These are phyloP conservation scores for Tetragonisca angustula DNA, from an alignment of 2,888 invertebrate species.

Conservation along the genomic window DNA sequence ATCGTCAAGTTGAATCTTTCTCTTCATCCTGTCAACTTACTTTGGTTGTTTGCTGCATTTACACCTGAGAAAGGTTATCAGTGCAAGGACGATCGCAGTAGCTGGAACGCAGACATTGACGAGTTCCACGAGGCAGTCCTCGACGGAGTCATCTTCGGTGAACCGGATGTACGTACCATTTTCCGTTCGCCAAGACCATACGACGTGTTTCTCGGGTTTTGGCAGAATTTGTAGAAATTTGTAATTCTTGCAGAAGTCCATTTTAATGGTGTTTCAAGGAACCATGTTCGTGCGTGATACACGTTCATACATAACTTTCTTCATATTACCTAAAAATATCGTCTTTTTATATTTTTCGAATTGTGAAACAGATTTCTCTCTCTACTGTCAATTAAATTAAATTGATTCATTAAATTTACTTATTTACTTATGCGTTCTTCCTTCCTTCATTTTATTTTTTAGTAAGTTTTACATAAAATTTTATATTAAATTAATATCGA, in stretches of 20 bases:
- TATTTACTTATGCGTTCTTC: no score
- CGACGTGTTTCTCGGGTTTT: conserved; percentile 59
- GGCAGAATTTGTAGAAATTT: conserved; percentile 69
- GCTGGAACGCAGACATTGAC: conserved; percentile 62
- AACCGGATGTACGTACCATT: conserved; percentile 70
- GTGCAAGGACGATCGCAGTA: conserved; percentile 56
- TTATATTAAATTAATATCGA: no score
- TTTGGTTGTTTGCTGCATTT: conserved; percentile 56
- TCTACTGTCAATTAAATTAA: no score
- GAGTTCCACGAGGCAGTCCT: conserved; percentile 70
- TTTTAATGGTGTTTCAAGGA: not conserved
- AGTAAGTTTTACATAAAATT: no score
- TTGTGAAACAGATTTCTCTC: not conserved
- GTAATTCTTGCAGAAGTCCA: conserved; percentile 55
- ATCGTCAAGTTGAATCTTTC: not conserved
- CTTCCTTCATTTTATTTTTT: no score
- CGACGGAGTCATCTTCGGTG: conserved; percentile 54
- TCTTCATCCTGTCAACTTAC: conserved; percentile 53
- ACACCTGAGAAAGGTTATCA: conserved; percentile 62
- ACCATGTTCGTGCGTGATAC: not conserved
- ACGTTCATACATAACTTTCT: not conserved
- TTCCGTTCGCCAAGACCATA: conserved; percentile 70
- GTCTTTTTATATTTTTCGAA: not conserved
- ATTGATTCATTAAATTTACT: no score
- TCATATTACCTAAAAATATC: conserved; percentile 4